Base-by-base conservation (phyloP, 2,888 invertebrate genomes). In the Adineta ricciae region DNA sequence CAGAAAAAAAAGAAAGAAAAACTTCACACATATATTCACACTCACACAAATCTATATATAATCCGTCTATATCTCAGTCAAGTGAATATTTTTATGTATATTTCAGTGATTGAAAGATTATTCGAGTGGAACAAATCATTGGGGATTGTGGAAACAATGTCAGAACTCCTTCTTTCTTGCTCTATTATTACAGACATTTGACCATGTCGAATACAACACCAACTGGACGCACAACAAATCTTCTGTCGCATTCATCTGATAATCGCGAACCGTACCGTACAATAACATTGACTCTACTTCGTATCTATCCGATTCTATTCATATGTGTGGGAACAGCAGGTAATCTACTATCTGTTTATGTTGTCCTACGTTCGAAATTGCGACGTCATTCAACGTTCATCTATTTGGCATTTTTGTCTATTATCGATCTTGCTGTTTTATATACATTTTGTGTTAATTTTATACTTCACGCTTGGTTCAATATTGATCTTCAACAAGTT, bases 371-470 rank as follows among this genome's bases (percentile, higher is more conserved):
- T 50, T 83, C 85, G 27, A 85, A 84, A 82, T 50, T 85, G 54
- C 50, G 84, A n/a, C 56, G 64, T 41, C 73, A 83, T 36, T 85
- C 85, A 56, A 85, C 85, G 54, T 85, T 85, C 46, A 83, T 85
- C 7, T 85, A 85, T 72, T 56, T 85, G 46, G 73, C 85, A 27
- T 83, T 83, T 56, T 78, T 85, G 24, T 84, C 83, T 41, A 84
- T 85, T 27, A 85, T 85, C 36, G 85, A 85, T 49, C 36, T 85
- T 49, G 52, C 72, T 32, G 56, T 82, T 78, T 82, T 85, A 38
- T 83, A 84, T 49, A 83, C 85, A 85, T 85, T 85, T 82, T 85
- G 85, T 56, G 14, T 85, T 27, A 85, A 85, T 78, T 52, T 85
- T 54, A 49, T 85, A 41, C 36, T 85, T 54, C 64, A 84, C 36